Conservation (phyloP, 1,140 invertebrate genomes). For the Adelges cooleyi region DNA sequence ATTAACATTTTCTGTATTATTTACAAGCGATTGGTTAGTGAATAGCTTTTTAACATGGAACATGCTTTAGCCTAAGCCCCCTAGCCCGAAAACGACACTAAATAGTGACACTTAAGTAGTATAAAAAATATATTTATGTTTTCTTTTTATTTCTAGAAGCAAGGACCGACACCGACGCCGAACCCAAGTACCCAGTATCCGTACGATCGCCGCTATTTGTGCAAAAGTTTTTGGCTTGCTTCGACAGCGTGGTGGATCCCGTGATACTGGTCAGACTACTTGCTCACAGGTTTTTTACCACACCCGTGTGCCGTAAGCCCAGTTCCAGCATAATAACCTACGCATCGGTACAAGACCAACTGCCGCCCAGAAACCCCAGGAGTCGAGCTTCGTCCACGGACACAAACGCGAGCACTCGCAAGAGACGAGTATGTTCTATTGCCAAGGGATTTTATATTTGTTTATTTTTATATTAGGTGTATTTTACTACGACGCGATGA, state of each 20-base stretch:
- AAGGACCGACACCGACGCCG: background rate
- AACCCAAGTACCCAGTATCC: constrained; percentile 32
- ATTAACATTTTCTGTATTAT: background rate
- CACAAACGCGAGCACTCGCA: constrained; percentile 38
- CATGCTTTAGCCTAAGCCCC: no score
- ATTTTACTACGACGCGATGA: no score
- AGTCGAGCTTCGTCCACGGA: constrained; percentile 40
- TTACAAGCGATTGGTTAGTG: background rate
- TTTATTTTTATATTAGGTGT: no score
- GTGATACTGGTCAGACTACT: constrained; percentile 48
- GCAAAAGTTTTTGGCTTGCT: constrained; percentile 40
- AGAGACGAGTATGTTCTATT: constrained; percentile 34
- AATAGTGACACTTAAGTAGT: background rate
- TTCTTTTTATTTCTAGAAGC: background rate
- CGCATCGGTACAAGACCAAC: constrained; percentile 38
- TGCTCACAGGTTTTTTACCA: constrained; percentile 47
- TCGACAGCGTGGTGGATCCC: constrained; percentile 47
- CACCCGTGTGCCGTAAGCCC: constrained; percentile 40
- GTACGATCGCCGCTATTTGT: constrained; percentile 36
- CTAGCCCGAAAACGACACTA: no score
- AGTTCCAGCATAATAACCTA: constrained; percentile 39
- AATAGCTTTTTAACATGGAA: no score
- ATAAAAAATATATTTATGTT: background rate
- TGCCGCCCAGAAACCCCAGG: constrained; percentile 35
- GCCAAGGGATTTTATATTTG: no score